phyloP scores from a whole-genome alignment of 2,113 vertebrate genomes.

The Myiozetetes cayanensis region DNA sequence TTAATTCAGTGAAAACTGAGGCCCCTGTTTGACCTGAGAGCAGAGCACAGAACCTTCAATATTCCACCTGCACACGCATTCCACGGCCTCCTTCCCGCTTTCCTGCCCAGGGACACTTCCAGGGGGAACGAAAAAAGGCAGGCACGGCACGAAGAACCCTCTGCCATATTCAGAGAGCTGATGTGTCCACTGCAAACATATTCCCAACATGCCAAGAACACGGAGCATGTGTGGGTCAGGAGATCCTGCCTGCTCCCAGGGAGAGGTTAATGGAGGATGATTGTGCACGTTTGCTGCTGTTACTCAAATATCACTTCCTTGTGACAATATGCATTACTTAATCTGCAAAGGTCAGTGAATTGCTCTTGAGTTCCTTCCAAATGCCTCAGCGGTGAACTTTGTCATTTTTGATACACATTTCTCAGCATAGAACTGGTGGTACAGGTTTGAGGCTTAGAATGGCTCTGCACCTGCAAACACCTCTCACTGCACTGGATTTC shows the following conservation, averaged over 20 bases:
- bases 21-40: neutral
- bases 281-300: conserved; percentile 27
- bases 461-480: neutral
- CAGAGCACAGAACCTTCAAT: neutral
- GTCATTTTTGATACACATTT: conserved; percentile 4
- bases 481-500: neutral
- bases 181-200: neutral
- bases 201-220: neutral
- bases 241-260: neutral
- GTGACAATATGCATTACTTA: conserved; percentile 16
- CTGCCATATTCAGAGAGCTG: neutral
- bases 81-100: neutral
- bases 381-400: conserved; percentile 42
- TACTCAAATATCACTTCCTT: conserved; percentile 58
- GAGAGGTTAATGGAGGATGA: conserved; percentile 12
- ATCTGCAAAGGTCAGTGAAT: conserved; percentile 47
- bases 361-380: conserved; percentile 36
- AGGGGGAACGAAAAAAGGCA: neutral
- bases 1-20: neutral
- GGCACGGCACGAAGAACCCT: neutral
- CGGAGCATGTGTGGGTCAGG: neutral
- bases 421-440: conserved; percentile 23
- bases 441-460: conserved; percentile 19
- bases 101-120: neutral
- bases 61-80: neutral